These are phyloP conservation scores for Chaetoderma sp. DNA, from an alignment of 2,888 invertebrate genomes.

Conservation along the genomic window DNA sequence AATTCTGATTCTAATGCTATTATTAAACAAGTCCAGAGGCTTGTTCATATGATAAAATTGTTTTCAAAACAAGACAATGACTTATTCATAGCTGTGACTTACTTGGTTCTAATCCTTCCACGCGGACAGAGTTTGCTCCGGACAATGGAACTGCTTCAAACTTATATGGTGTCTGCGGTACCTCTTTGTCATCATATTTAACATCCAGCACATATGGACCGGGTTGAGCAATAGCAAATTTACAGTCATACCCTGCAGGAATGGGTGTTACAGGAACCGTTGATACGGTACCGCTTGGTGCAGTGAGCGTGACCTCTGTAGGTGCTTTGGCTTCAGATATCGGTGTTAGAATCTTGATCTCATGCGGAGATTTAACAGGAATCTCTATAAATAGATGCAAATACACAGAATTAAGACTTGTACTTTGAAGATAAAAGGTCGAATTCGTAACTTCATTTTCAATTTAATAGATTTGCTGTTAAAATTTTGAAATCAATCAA, in stretches of 20 bases:
- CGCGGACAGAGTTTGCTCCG: constrained; percentile 87
- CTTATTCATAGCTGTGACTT: no score
- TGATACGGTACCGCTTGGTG: constrained; percentile 71
- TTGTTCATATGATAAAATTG: no score
- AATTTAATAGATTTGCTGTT: no score
- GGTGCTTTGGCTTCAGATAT: constrained; percentile 44
- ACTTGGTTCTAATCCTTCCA: constrained; percentile 89
- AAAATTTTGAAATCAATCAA: no score
- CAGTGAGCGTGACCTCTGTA: constrained; percentile 59
- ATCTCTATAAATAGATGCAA: no score
- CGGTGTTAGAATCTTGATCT: constrained; percentile 70
- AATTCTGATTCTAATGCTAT: no score
- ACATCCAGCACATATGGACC: constrained; percentile 69
- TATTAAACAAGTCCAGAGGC: no score
- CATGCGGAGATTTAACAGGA: constrained; percentile 67
- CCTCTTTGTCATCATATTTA: constrained; percentile 60
- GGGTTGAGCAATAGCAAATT: constrained; percentile 64
- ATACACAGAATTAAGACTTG: no score
- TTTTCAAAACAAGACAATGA: no score
- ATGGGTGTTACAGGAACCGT: constrained; percentile 85
- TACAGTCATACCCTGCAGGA: constrained; percentile 75
- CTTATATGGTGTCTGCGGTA: constrained; percentile 66
- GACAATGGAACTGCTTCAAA: constrained; percentile 70
- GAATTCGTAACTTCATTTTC: no score
- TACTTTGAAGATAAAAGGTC: no score